These are phyloP conservation scores for Gymnothorax reevesii DNA, from an alignment of 2,797 vertebrate genomes.

Conservation along the genomic window DNA sequence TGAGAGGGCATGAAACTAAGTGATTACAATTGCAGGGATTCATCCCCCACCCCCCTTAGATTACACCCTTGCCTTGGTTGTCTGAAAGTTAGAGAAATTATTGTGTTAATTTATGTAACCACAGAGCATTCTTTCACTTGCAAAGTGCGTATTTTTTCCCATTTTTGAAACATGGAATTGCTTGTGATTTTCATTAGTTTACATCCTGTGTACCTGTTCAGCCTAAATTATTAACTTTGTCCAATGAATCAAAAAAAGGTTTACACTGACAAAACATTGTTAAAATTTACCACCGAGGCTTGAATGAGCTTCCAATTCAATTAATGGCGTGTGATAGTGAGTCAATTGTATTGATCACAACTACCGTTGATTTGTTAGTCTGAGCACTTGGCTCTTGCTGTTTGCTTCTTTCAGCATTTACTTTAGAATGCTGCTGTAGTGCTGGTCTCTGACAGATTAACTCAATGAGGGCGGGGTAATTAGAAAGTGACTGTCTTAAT, in stretches of 20 bases:
- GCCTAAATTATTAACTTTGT: background rate
- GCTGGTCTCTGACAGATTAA: background rate
- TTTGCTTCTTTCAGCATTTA: slow-evolving; percentile 19
- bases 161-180: background rate
- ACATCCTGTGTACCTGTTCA: background rate
- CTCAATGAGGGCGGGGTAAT: background rate
- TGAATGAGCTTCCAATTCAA: slow-evolving; percentile 20
- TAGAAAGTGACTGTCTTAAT: slow-evolving; percentile 6
- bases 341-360: slow-evolving; percentile 8
- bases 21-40: too few relatives aligned
- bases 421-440: background rate
- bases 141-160: slow-evolving; percentile 60
- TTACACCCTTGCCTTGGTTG: background rate
- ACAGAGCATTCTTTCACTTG: background rate
- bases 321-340: slow-evolving; percentile 1
- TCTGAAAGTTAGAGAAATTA: background rate
- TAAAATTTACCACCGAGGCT: slow-evolving; percentile 13
- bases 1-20: too few relatives aligned
- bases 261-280: background rate
- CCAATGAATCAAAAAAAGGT: background rate
- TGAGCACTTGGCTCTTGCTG: background rate
- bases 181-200: slow-evolving; percentile 52
- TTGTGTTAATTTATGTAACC: background rate
- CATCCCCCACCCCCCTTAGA: too few relatives aligned
- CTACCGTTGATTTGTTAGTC: slow-evolving; percentile 6